Percentiles rank a stretch among this genome's conserved stretches.
Evolutionary conservation across 2,113 vertebrate species (phyloP).

Genomic region (Thymallus thymallus): DNA sequence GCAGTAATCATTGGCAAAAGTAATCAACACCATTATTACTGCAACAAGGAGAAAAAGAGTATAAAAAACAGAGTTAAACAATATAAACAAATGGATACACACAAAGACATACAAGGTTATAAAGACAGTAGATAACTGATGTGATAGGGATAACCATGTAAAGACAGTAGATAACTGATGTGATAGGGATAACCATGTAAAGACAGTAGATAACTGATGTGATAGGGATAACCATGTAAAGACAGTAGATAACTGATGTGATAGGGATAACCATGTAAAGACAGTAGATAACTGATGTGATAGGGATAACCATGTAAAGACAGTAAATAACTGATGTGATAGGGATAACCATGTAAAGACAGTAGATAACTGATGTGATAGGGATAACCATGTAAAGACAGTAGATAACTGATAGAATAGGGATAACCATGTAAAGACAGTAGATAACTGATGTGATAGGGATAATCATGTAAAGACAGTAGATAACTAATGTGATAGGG

Average conservation of each 20-base stretch:
- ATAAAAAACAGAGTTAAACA: neutral
- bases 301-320: neutral
- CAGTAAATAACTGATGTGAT: no score
- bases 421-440: neutral
- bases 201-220: no score
- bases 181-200: neutral
- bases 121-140: neutral
- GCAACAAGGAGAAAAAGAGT: neutral
- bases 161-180: no score
- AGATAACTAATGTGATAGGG: no score
- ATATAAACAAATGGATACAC: neutral
- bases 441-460: no score
- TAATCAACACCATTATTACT: neutral
- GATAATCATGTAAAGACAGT: neutral
- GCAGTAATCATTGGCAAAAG: slow-evolving; percentile 23
- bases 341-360: neutral
- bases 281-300: no score
- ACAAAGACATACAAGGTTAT: neutral
- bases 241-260: no score
- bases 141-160: neutral
- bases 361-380: no score
- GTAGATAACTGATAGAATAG: no score
- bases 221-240: neutral
- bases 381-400: neutral
- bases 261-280: neutral